Evolutionary conservation across 1,140 invertebrate species (phyloP).

Genomic region (Pantala flavescens): DNA sequence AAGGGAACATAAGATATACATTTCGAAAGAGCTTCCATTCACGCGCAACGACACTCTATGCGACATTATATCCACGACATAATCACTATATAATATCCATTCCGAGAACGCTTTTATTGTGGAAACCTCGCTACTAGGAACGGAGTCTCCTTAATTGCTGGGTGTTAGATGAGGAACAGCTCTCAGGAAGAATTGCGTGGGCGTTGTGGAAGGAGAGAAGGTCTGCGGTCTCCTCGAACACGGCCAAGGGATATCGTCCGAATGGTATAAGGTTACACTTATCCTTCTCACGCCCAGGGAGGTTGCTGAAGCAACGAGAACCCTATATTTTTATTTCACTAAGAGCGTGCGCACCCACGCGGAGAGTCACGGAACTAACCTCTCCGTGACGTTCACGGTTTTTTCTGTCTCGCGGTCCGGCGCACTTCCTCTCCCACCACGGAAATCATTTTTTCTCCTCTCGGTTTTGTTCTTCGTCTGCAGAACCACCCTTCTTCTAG

Average conservation of each 20-base stretch:
- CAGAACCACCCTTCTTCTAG: too few relatives aligned
- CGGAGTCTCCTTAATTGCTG: not conserved
- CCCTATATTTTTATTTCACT: not conserved
- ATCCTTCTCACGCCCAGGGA: not conserved
- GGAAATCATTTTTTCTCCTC: not conserved
- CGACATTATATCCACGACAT: too few relatives aligned
- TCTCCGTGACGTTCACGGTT: not conserved
- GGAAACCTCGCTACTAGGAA: too few relatives aligned
- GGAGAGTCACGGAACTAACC: conserved; percentile 7
- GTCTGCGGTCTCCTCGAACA: not conserved
- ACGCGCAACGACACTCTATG: too few relatives aligned
- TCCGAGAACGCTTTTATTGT: too few relatives aligned
- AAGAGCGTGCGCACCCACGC: conserved; percentile 5
- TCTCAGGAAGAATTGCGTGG: not conserved
- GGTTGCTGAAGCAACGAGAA: not conserved
- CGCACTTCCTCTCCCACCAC: not conserved
- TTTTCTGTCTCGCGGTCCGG: conserved; percentile 6
- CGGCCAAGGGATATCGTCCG: not conserved
- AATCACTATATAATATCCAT: too few relatives aligned
- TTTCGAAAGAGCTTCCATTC: too few relatives aligned
- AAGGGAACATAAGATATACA: too few relatives aligned
- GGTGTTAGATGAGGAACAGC: not conserved
- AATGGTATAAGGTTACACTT: not conserved
- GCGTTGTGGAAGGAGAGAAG: not conserved
- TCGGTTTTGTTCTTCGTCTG: not conserved